Evolutionary conservation across 2,888 invertebrate species (phyloP), one percentile per base, ranked within the genome.

Genomic region (Xanthorhoe spadicearia): DNA sequence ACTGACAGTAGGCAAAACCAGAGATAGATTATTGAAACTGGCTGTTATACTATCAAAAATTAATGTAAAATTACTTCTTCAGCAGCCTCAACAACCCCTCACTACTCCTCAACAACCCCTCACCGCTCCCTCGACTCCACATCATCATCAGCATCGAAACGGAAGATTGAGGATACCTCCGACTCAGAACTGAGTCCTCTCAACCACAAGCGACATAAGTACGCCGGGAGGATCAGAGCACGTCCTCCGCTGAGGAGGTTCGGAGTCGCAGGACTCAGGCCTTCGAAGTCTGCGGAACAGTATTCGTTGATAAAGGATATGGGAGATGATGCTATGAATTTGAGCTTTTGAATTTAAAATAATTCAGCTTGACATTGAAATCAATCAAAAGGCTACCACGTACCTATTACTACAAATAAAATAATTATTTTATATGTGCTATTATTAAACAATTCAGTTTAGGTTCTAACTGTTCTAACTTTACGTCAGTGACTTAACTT

Each of bases 141-240:
- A 4, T 80, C 86, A 7, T 89, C 89, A 35, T 91, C 90, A 19
- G 82, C 86, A 0, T 84, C 86, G 0, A 92, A 92, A 67, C 78
- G 92, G 0, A 93, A 92, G 72, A 84, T 81, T 15, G 82, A 84
- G 0, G 89, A 90, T 9, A 73, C 88, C 32, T 83, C 88, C 0
- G 92, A 92, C 62, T 73, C 79, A 0, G 88, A 87, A 0, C 59
- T 77, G 4, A 93, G 93, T 68, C 93, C 93, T 0, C 61, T 92
- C 1, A 90, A 89, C 72, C 89, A 90, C 67, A 93, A 93, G 67
- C 83, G 87, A 8, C 85, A 89, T 19, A 93, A 89, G 57, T 92
- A 85, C 69, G 86, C 88, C 32, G 92, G 88, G 10, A 83, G 89
- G 65, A 91, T 93, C 60, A 74, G 82, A 32, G 91, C 91, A 0